Evolutionary conservation across 1,140 invertebrate genomes (phyloP), one percentile per base, ranked within the genome.

Genomic region (Ptiloglossa arizonensis): DNA sequence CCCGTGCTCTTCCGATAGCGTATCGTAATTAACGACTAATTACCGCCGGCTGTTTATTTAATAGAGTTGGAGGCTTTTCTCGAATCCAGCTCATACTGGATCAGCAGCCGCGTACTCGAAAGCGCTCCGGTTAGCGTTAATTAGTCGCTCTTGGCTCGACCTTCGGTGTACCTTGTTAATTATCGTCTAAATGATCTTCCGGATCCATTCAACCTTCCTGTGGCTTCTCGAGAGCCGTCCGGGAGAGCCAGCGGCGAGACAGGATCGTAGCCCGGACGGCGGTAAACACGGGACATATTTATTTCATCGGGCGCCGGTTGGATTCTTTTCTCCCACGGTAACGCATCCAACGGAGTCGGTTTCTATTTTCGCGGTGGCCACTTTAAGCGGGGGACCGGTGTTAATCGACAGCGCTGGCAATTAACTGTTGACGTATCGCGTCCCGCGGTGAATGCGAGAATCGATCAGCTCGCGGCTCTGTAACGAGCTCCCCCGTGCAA

Each of bases 21-120:
- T 62, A 75, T 80, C 72, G 46, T 80, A 76, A 80, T 80, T 76
- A 80, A 76, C 63, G 52, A 68, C 64, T 75, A 67, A 80, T 80
- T 80, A 75, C 38, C 46, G 44, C 17, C 62, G 32, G 1, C 35
- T 44, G 56, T 19, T 57, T 73, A 48, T 75, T 75, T 68, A 62
- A 80, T 68, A 62, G 78, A 66, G 70, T 74, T 59, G 52, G 44
- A 60, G 44, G 6, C 54, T 63, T 67, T 38, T 60, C 62, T 44
- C 44, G 62, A 19, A 67, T 59, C 46, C 22, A 19, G 11, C 22
- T 46, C 19, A 3, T 32, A 29, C 24, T 38, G 77, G 71, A 75
- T 74, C 62, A 60, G 64, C 41, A 41, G 62, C 24, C 8, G 19
- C n/a, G n/a, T n/a, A 48, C 17, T 59, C 22, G 9, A 62, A 54